Base-by-base conservation (phyloP, 2,797 vertebrate species). In the Darevskia nairensis region DNA sequence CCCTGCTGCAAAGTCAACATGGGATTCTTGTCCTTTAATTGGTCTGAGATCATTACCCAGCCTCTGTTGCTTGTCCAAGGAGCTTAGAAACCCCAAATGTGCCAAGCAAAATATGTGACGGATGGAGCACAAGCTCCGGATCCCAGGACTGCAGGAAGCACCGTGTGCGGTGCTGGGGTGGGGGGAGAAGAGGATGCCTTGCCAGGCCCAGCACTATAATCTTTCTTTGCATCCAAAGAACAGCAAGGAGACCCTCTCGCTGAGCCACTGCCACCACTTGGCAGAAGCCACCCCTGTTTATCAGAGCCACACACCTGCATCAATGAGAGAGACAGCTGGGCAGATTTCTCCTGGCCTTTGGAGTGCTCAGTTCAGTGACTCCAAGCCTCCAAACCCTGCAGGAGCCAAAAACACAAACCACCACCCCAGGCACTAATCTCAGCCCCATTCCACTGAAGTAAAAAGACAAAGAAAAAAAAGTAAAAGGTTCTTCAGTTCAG, bases 301-400 rank as follows among this genome's bases (percentile, higher is more conserved):
- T 81, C 82, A 66, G 23, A 89, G 82, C 83, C 55, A 50, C 32
- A 74, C 89, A 84, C 85, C 75, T 86, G 66, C 85, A 80, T 55
- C 89, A 39, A 61, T 39, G n/a, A 79, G 75, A 64, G 69, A 15
- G 46, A 64, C 55, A 81, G 77, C 77, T 85, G 59, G 35, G 35
- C 19, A 74, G 77, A 66, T 66, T 29, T 80, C 78, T 78, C 74
- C 44, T 29, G 44, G 19, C 64, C 32, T 68, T 86, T 9, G 32
- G 41, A 46, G 35, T 46, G 66, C 27, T 79, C 50, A 44, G 64
- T 83, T 41, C 17, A 80, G 61, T 21, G 61, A 19, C 19, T 71
- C 46, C 80, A 80, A 41, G 39, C 8, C 32, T 64, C 50, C 55
- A 1, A 50, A 72, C 50, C 39, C 55, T 64, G 55, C 41, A 66